Percentiles rank a stretch among this genome's conserved stretches.
Evolutionary conservation across 2,113 vertebrate genomes (phyloP).

Genomic region (Mastomys natalensis): DNA sequence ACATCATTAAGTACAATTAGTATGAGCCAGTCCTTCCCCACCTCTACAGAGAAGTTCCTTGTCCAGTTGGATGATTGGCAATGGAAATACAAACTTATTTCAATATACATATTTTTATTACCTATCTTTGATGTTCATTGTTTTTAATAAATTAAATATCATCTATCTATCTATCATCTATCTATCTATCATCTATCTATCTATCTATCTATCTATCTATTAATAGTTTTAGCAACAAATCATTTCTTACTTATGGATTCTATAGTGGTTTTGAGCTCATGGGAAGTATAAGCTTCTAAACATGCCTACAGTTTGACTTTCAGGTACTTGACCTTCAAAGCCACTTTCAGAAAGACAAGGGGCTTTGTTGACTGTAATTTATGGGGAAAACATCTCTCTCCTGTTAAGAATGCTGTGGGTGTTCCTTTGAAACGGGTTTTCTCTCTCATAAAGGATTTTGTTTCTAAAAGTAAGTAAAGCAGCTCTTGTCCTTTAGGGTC

Average conservation of each 20-base stretch:
- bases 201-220: too few relatives aligned
- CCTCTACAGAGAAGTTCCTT: background rate
- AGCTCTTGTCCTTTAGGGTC: background rate
- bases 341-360: constrained; percentile 43
- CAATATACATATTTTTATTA: background rate
- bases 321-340: constrained; percentile 11
- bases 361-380: constrained; percentile 3
- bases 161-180: too few relatives aligned
- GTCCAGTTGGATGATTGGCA: constrained; percentile 11
- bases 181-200: too few relatives aligned
- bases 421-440: constrained; percentile 47
- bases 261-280: constrained; percentile 10
- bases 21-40: background rate
- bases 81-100: constrained; percentile 8
- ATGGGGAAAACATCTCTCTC: background rate
- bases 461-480: constrained; percentile 55
- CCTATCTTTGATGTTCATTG: background rate
- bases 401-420: background rate
- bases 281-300: background rate
- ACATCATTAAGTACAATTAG: background rate
- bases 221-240: background rate
- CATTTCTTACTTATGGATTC: constrained; percentile 6
- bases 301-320: background rate
- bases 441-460: constrained; percentile 19
- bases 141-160: constrained; percentile 47